Evolutionary conservation across 1,140 invertebrate genomes (phyloP).

Genomic region (Papilio helenus): DNA sequence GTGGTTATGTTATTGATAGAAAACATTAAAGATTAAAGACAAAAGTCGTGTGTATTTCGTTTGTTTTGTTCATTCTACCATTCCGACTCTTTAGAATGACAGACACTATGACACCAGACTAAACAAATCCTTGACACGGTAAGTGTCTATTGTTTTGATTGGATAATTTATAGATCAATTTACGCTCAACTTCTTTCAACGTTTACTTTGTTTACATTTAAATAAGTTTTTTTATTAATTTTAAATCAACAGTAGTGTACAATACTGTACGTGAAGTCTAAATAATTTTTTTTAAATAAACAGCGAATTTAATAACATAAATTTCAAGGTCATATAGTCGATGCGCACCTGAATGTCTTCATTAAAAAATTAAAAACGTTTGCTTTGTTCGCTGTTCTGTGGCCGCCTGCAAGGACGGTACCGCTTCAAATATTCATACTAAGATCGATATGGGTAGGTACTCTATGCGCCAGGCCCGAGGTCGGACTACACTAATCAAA

Average conservation of each 20-base stretch:
- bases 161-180: constrained; percentile 1
- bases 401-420: constrained; percentile 61
- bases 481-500: constrained; percentile 71
- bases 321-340: constrained; percentile 4
- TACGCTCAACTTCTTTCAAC: not conserved
- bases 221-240: not conserved
- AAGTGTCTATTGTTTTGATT: constrained; percentile 16
- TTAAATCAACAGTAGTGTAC: not conserved
- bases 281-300: constrained; percentile 1
- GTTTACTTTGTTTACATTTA: not conserved
- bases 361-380: constrained; percentile 40
- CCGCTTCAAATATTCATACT: constrained; percentile 76
- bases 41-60: not conserved
- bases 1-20: no score
- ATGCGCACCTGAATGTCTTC: constrained; percentile 32
- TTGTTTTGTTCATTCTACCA: not conserved
- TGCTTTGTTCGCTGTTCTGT: constrained; percentile 51
- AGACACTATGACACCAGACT: not conserved
- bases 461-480: constrained; percentile 63
- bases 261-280: not conserved
- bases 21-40: no score
- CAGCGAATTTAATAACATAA: constrained; percentile 7
- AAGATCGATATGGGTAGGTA: constrained; percentile 71
- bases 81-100: not conserved
- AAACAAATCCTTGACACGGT: constrained; percentile 18